These are phyloP conservation scores for Cyclura pinguis DNA, from an alignment of 2,797 vertebrate species.

Conservation along the genomic window DNA sequence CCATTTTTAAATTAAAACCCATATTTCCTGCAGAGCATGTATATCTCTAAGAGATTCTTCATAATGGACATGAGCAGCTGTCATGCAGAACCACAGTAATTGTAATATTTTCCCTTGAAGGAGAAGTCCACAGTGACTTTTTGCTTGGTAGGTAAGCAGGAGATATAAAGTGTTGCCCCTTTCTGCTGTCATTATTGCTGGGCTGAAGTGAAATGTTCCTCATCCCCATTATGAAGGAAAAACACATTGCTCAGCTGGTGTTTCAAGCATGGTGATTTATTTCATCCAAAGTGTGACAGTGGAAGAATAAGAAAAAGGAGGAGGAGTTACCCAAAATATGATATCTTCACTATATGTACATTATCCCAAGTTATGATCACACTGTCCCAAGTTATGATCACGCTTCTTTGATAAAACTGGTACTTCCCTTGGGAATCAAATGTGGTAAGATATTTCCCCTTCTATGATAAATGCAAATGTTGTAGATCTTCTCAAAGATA, in stretches of 20 bases:
- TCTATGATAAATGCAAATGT: neutral
- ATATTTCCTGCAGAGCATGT: neutral
- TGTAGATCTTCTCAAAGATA: too few species aligned
- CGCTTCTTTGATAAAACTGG: neutral
- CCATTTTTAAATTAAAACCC: slow-evolving; percentile 23
- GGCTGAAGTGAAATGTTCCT: neutral
- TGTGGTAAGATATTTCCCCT: neutral
- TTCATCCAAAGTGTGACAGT: neutral
- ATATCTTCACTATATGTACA: neutral
- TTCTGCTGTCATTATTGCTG: neutral
- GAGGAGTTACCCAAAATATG: neutral
- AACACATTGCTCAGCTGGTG: neutral
- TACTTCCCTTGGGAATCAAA: neutral
- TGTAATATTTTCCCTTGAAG: slow-evolving; percentile 13
- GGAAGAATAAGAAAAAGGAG: neutral
- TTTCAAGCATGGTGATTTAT: slow-evolving; percentile 1
- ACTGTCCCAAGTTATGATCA: neutral
- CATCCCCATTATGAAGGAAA: neutral
- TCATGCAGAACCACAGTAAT: neutral
- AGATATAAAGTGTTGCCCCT: slow-evolving; percentile 9
- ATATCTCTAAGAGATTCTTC: neutral
- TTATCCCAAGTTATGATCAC: neutral
- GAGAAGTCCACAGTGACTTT: neutral
- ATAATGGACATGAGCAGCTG: neutral
- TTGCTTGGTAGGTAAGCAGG: neutral